Conservation (phyloP, 2,113 vertebrate species). For the Mohoua ochrocephala region DNA sequence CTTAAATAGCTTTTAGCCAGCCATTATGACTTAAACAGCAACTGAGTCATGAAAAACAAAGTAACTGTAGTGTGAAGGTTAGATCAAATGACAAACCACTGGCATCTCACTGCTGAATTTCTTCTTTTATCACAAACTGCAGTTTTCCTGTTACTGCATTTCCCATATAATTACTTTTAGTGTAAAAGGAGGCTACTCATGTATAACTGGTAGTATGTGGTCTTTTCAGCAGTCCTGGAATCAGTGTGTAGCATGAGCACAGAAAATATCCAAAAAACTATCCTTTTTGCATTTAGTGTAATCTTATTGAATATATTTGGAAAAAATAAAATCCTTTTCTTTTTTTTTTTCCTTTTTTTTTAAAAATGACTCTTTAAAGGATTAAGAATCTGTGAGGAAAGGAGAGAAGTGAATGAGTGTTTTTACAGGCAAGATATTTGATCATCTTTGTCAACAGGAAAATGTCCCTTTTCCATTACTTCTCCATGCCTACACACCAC, state of each 20-base stretch:
- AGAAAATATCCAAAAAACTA: neutral
- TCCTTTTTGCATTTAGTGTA: neutral
- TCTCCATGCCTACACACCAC: neutral
- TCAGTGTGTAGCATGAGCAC: neutral
- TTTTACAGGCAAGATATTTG: neutral
- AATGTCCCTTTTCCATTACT: neutral
- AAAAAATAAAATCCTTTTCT: neutral
- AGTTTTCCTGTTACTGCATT: neutral
- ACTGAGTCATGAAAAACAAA: slow-evolving; percentile 55
- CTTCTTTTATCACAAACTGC: neutral
- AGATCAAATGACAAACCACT: slow-evolving; percentile 30
- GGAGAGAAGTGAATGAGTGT: neutral
- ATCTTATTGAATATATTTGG: neutral
- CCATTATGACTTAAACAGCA: slow-evolving; percentile 41
- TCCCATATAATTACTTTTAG: neutral
- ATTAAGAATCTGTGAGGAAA: neutral
- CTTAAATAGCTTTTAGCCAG: slow-evolving; percentile 40
- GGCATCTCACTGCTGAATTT: neutral
- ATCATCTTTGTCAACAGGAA: neutral
- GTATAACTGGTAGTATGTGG: no score
- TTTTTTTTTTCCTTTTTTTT: neutral
- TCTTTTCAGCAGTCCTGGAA: neutral
- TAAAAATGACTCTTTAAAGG: neutral
- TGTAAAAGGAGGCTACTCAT: neutral
- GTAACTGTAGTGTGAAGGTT: slow-evolving; percentile 54